phyloP scores from a whole-genome alignment of 2,113 vertebrate genomes.

The Salminus brasiliensis region DNA sequence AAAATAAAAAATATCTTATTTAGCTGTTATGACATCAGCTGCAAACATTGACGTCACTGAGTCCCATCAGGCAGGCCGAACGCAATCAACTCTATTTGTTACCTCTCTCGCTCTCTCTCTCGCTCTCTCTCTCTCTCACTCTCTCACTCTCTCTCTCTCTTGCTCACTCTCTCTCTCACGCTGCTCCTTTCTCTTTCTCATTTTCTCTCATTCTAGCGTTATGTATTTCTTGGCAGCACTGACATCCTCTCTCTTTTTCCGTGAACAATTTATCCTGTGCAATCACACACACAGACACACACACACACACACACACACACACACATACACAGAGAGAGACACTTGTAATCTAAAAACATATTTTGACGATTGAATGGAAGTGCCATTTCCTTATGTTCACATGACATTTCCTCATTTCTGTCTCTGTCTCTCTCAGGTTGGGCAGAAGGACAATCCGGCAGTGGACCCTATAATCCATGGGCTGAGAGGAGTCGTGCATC shows the following conservation, averaged over 20 bases:
- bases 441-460: conserved; percentile 90
- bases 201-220: conserved; percentile 23
- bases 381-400: neutral
- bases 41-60: neutral
- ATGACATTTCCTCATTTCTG: neutral
- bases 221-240: neutral
- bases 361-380: neutral
- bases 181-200: neutral
- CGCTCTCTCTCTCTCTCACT: neutral
- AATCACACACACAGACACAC: neutral
- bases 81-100: neutral
- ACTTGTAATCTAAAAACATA: neutral
- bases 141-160: neutral
- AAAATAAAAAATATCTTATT: conserved; percentile 19
- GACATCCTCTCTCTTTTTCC: neutral
- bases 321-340: neutral
- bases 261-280: neutral
- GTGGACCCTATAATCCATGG: conserved; percentile 95
- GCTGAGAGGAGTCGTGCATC: conserved; percentile 94
- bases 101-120: neutral
- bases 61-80: neutral
- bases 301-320: neutral
- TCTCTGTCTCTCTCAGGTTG: conserved; percentile 80
- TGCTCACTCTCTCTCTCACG: neutral
- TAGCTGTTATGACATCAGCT: conserved; percentile 12